Conservation (phyloP, 1,140 invertebrate species). For the Lepidotrigona ventralis region DNA sequence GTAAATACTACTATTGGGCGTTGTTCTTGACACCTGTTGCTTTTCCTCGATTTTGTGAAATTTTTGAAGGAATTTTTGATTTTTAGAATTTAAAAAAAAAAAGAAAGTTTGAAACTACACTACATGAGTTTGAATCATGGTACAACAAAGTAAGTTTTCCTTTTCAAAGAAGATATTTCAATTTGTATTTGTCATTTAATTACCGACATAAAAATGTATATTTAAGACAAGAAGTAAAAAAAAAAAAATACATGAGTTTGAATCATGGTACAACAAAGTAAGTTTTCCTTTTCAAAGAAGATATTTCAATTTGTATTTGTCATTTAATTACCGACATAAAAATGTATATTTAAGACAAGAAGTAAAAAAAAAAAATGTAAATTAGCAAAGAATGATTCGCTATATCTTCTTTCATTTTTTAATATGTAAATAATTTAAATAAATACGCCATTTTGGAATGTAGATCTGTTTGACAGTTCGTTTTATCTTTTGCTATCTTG, state of each 20-base stretch:
- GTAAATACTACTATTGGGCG: conserved; percentile 25
- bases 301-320: background rate
- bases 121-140: conserved; percentile 18
- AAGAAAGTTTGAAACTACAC: background rate
- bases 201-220: background rate
- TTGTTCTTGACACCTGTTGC: conserved; percentile 45
- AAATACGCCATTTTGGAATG: conserved; percentile 20
- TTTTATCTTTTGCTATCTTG: background rate
- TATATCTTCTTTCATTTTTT: background rate
- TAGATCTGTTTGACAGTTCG: background rate
- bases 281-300: background rate
- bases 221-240: background rate
- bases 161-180: background rate
- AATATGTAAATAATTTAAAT: conserved; percentile 6
- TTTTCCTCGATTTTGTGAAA: background rate
- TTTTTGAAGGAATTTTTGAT: background rate
- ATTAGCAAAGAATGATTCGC: background rate
- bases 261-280: conserved; percentile 30
- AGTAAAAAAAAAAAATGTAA: background rate
- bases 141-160: conserved; percentile 4
- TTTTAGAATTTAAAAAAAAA: too few relatives aligned
- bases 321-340: background rate
- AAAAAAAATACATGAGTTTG: background rate
- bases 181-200: background rate
- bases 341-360: background rate